phyloP scores from a whole-genome alignment of 2,797 vertebrate genomes.

The Chloroceryle amazona region DNA sequence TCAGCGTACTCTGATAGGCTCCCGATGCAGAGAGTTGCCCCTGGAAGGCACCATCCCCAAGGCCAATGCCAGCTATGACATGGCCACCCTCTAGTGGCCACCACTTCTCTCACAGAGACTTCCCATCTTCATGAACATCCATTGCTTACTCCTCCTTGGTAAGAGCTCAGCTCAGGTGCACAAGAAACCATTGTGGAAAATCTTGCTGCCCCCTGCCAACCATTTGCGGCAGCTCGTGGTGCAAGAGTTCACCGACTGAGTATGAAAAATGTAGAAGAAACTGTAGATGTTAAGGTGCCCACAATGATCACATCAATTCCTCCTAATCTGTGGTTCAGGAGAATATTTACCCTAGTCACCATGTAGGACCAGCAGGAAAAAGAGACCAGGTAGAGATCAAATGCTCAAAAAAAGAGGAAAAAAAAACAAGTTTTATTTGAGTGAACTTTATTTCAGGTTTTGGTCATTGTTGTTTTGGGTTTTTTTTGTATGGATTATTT shows the following conservation, averaged over 20 bases:
- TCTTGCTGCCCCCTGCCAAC: not conserved
- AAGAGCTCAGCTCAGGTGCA: not conserved
- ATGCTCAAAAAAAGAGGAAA: not conserved
- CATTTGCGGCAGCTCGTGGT: not conserved
- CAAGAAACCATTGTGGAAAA: not conserved
- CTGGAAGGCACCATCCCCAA: not conserved
- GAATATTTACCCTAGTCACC: not conserved
- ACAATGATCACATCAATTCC: not conserved
- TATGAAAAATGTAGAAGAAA: not conserved
- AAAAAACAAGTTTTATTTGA: not conserved
- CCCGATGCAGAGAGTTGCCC: not conserved
- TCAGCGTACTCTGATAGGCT: not conserved
- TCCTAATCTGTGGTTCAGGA: not conserved
- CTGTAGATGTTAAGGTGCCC: not conserved
- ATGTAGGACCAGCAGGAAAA: not conserved
- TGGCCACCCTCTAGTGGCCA: conserved; percentile 61
- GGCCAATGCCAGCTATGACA: not conserved
- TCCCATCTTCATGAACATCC: rapidly evolving
- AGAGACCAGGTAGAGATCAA: not conserved
- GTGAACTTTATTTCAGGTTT: not conserved
- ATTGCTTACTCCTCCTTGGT: not conserved
- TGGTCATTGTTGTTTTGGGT: not conserved
- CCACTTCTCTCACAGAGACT: not conserved
- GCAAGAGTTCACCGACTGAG: not conserved
- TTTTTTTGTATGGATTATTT: not conserved